Evolutionary conservation across 2,888 invertebrate species (phyloP), one percentile per base, ranked within the genome.

Genomic region (Gari tellinella): DNA sequence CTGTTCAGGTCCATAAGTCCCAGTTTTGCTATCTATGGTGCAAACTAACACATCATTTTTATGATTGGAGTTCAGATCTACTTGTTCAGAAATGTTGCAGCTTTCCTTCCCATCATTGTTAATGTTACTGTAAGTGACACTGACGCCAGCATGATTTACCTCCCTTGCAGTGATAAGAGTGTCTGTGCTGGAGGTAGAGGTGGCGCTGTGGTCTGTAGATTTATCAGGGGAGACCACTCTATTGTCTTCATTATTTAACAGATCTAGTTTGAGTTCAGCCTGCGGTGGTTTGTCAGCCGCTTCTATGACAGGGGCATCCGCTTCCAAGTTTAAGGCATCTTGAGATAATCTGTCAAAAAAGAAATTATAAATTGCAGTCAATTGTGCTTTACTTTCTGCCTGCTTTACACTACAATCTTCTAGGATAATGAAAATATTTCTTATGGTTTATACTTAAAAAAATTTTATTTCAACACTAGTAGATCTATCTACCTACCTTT

Each of bases 151-250:
- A 21, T 3, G 46, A 58, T 46, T 77, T 55, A 58, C 66, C 41
- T 82, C 80, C 67, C 75, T 74, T 72, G 72, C 80, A n/a, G 77
- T 75, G 1, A 78, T 72, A 46, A 82, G 55, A 40, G 82, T 80
- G 23, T 82, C 82, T 7, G 73, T 66, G 37, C 80, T 82, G 62
- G 77, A 82, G 48, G 70, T 60, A 40, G 81, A 81, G 38, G 68
- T 49, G 67, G 76, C 67, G 52, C 68, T 68, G 52, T 63, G 67
- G 43, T 52, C 67, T 26, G 68, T 21, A 43, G 74, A 57, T 7
- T 31, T 31, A 10, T 31, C 31, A 31, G 31, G 31, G 10, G 31
- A 31, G 31, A 10, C 10, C 4, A 31, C 31, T 31, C 10, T 4
- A 31, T 31, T 31, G 31, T 31, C 10, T 31, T 31, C 31, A 31